Conservation (phyloP, 2,113 vertebrate species). For the Urocynchramus pylzowi region DNA sequence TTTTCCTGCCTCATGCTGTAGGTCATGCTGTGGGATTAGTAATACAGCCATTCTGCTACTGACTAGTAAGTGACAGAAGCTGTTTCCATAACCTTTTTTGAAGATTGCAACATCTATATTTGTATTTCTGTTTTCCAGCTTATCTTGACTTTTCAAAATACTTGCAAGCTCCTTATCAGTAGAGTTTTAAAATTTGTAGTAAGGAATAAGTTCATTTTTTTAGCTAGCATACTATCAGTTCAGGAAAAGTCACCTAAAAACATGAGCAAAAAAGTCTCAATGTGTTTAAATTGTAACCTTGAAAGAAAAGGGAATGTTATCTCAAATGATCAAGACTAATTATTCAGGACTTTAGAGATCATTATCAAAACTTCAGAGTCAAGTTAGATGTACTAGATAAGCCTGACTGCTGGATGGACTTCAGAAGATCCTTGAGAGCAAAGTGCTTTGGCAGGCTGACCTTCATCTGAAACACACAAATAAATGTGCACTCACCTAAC, state of each 20-base stretch:
- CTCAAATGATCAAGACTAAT: not conserved
- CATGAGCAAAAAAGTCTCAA: not conserved
- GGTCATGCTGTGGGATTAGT: not conserved
- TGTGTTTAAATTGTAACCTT: not conserved
- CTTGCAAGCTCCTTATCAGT: not conserved
- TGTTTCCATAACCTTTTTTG: not conserved
- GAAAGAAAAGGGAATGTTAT: not conserved
- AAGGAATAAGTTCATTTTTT: not conserved
- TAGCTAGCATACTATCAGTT: not conserved
- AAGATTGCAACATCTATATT: not conserved
- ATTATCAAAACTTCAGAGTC: not conserved
- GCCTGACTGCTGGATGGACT: not conserved
- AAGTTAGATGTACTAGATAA: not conserved
- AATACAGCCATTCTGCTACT: not conserved
- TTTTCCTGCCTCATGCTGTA: not conserved
- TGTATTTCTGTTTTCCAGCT: conserved; percentile 5
- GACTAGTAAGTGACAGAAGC: not conserved
- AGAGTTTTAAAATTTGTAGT: not conserved
- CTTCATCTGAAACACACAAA: not conserved
- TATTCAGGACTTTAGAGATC: not conserved
- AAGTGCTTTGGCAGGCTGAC: not conserved
- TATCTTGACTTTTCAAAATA: not conserved
- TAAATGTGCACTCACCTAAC: rapidly evolving
- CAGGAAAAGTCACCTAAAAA: not conserved
- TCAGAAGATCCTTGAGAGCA: not conserved